phyloP scores from a whole-genome alignment of 2,797 vertebrate species.

The Florisuga fusca region DNA sequence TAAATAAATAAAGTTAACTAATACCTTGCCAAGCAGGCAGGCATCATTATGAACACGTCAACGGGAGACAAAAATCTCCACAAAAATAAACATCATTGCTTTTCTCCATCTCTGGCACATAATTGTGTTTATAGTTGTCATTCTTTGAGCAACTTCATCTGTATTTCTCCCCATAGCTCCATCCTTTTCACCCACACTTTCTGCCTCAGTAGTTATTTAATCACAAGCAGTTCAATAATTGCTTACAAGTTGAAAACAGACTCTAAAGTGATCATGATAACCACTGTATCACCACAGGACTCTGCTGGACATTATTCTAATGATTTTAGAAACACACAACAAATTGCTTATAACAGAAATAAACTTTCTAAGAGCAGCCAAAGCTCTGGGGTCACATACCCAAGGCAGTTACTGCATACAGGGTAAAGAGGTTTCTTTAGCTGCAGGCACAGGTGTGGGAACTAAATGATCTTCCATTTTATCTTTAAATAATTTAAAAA shows the following conservation, averaged over 20 bases:
- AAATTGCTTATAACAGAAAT: background rate
- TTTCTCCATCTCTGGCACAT: background rate
- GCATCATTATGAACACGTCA: background rate
- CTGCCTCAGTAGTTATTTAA: background rate
- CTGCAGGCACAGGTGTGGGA: background rate
- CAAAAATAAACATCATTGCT: background rate
- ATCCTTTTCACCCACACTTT: background rate
- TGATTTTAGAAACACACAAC: background rate
- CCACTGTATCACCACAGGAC: background rate
- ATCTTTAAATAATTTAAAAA: background rate
- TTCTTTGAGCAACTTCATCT: background rate
- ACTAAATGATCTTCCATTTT: background rate
- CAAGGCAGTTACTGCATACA: background rate
- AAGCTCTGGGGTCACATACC: background rate
- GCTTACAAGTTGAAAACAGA: background rate
- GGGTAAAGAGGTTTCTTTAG: background rate
- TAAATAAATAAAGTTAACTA: background rate
- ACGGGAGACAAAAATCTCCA: background rate
- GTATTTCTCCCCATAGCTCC: background rate
- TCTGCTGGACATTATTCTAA: background rate
- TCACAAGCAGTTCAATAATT: background rate
- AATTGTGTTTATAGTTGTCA: background rate
- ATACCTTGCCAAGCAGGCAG: background rate
- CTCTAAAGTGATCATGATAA: background rate
- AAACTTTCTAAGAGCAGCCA: background rate